A percentile compares a stretch with the other conserved stretches of the same genome.
Evolutionary conservation across 1,140 invertebrate genomes (phyloP).

Genomic region (Drosophila kikkawai): DNA sequence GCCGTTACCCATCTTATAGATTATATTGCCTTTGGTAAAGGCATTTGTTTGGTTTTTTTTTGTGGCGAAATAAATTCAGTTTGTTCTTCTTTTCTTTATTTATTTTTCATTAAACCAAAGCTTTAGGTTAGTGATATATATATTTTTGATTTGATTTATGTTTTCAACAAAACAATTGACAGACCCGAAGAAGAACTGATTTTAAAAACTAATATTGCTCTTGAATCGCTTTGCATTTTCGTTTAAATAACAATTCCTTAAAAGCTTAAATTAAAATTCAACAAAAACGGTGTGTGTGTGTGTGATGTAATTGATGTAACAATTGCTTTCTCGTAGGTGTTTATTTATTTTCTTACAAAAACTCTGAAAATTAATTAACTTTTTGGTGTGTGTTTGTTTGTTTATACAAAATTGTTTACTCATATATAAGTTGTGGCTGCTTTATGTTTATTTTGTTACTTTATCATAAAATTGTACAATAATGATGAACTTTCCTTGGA

Average conservation of each 20-base stretch:
- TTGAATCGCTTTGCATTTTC: constrained; percentile 17
- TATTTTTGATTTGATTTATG: constrained; percentile 36
- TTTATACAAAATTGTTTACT: constrained; percentile 71
- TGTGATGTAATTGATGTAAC: constrained; percentile 46
- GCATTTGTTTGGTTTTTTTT: constrained; percentile 78
- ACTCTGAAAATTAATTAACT: constrained; percentile 56
- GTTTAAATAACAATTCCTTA: constrained; percentile 57
- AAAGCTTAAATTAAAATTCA: constrained; percentile 34
- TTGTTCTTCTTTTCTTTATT: constrained; percentile 9
- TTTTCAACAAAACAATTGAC: constrained; percentile 71
- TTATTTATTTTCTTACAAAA: constrained; percentile 58
- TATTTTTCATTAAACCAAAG: constrained; percentile 42
- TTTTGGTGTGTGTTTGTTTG: constrained; percentile 38
- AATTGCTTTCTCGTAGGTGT: constrained; percentile 35
- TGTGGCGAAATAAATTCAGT: constrained; percentile 53
- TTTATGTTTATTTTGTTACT: constrained; percentile 36
- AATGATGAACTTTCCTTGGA: constrained; percentile 34
- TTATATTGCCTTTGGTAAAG: constrained; percentile 52
- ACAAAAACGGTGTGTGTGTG: constrained; percentile 29
- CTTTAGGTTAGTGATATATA: constrained; percentile 60
- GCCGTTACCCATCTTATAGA: background rate
- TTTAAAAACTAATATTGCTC: constrained; percentile 80
- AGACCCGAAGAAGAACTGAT: constrained; percentile 51
- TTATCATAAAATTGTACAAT: constrained; percentile 56
- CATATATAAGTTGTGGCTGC: constrained; percentile 21